Conservation (phyloP, 1,140 invertebrate species). For the Achatina immaculata region DNA sequence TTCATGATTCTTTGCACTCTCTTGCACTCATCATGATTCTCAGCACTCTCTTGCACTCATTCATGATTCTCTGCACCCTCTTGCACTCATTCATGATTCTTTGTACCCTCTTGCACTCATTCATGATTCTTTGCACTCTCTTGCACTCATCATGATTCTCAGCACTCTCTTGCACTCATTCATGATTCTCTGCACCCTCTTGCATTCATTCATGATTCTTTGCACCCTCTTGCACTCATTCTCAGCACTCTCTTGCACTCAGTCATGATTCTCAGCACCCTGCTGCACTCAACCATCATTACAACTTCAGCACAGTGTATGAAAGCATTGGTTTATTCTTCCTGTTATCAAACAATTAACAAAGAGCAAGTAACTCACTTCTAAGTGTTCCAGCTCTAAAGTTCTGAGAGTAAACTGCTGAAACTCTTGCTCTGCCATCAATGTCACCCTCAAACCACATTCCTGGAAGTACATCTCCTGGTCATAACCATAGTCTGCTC, state of each 20-base stretch:
- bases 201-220: too few species aligned
- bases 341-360: too few species aligned
- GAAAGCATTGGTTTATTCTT: too few species aligned
- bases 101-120: not conserved
- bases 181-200: not conserved
- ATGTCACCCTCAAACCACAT: slow-evolving; percentile 84
- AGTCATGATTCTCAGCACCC: too few species aligned
- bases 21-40: not conserved
- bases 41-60: not conserved
- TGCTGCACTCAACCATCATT: too few species aligned
- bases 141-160: not conserved
- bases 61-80: not conserved
- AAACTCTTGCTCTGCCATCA: slow-evolving; percentile 79
- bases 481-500: slow-evolving; percentile 75
- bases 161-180: not conserved
- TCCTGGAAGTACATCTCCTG: slow-evolving; percentile 82
- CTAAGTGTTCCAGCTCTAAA: slow-evolving; percentile 64
- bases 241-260: too few species aligned
- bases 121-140: not conserved
- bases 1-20: not conserved
- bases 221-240: too few species aligned
- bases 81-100: not conserved
- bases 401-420: slow-evolving; percentile 70
- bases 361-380: too few species aligned
- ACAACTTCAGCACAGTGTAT: too few species aligned